Percentiles rank a stretch among this genome's conserved stretches.
Conservation (phyloP, 2,113 vertebrate genomes). For the Plectropomus leopardus region DNA sequence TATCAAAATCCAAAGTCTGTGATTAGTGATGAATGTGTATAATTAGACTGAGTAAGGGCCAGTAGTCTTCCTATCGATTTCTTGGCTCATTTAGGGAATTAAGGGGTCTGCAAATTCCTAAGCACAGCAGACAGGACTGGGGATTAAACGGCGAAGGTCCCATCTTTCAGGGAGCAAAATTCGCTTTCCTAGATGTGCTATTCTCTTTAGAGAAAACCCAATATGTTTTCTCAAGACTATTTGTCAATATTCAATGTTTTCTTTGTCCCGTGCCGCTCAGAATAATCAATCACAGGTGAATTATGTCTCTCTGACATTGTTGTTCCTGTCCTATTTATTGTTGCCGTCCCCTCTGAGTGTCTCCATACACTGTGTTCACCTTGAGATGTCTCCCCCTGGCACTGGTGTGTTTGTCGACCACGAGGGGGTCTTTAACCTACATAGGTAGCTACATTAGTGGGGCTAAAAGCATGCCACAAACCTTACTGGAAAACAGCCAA, state of each 20-base stretch:
- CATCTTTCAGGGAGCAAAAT: slow-evolving; percentile 31
- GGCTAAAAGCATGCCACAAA: slow-evolving; percentile 73
- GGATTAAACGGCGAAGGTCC: slow-evolving; percentile 50
- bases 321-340: slow-evolving; percentile 60
- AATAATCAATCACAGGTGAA: slow-evolving; percentile 53
- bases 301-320: slow-evolving; percentile 54
- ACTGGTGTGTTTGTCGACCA: slow-evolving; percentile 72
- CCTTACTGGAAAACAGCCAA: slow-evolving; percentile 78
- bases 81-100: slow-evolving; percentile 77
- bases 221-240: background rate
- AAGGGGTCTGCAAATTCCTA: slow-evolving; percentile 67
- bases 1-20: slow-evolving; percentile 60
- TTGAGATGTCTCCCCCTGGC: slow-evolving; percentile 79
- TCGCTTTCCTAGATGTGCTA: background rate
- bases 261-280: background rate
- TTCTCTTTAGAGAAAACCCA: background rate
- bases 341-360: slow-evolving; percentile 30
- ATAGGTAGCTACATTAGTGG: slow-evolving; percentile 82
- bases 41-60: slow-evolving; percentile 74
- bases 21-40: slow-evolving; percentile 75
- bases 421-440: slow-evolving; percentile 85
- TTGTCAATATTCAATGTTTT: slow-evolving; percentile 22
- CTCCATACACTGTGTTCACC: slow-evolving; percentile 69
- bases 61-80: slow-evolving; percentile 66
- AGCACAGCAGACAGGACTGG: slow-evolving; percentile 58